Conservation (phyloP, 2,797 vertebrate genomes). For the Pseudomugil gertrudae region DNA sequence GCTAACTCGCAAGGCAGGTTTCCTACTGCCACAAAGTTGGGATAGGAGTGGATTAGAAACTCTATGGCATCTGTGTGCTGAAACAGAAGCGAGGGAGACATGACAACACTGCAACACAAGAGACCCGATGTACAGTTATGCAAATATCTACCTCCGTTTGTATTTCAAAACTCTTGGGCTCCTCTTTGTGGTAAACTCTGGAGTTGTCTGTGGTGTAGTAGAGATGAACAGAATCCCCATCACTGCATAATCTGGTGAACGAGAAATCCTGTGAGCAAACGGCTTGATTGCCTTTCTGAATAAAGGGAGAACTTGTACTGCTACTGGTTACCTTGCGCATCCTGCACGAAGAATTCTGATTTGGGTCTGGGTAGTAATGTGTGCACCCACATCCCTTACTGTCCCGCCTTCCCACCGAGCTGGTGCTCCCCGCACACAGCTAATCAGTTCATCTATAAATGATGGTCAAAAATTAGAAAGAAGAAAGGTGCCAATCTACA, state of each 20-base stretch:
- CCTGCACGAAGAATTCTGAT: slow-evolving; percentile 87
- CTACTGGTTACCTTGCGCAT: slow-evolving; percentile 80
- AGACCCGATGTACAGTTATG: not conserved
- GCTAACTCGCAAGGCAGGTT: slow-evolving; percentile 85
- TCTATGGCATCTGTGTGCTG: slow-evolving; percentile 89
- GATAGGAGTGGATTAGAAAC: slow-evolving; percentile 92
- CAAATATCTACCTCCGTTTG: slow-evolving; percentile 80
- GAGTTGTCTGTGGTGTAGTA: slow-evolving; percentile 92
- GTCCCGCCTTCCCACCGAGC: slow-evolving; percentile 83
- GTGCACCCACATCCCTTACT: slow-evolving; percentile 69
- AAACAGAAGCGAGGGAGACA: slow-evolving; percentile 2
- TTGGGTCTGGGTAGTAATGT: slow-evolving; percentile 83
- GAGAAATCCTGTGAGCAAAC: not conserved
- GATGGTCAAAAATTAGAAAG: not conserved
- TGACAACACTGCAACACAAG: not conserved
- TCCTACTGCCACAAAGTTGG: slow-evolving; percentile 85
- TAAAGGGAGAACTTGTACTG: not conserved
- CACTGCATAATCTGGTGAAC: slow-evolving; percentile 86
- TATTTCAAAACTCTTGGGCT: slow-evolving; percentile 87
- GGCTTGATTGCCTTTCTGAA: not conserved
- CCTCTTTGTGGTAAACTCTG: slow-evolving; percentile 94
- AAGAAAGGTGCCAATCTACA: not conserved
- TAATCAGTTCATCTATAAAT: slow-evolving; percentile 80
- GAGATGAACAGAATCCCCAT: slow-evolving; percentile 86
- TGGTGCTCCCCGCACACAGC: slow-evolving; percentile 88